Evolutionary conservation across 1,140 invertebrate species (phyloP).

Genomic region (Monochamus saltuarius): DNA sequence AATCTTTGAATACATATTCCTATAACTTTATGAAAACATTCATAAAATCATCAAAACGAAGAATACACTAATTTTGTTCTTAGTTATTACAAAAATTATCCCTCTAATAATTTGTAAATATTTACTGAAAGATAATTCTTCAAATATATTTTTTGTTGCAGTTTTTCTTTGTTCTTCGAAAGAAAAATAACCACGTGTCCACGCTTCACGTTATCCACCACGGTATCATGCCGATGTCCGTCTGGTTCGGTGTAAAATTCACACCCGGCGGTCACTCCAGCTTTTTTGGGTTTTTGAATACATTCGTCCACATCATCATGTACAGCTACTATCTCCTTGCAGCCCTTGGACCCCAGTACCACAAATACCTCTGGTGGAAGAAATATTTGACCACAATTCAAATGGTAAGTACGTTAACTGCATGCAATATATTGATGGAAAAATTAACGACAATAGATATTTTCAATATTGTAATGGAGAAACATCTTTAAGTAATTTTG

Average conservation of each 20-base stretch:
- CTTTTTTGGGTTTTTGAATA: conserved; percentile 84
- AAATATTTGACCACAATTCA: conserved; percentile 86
- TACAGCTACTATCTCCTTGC: conserved; percentile 88
- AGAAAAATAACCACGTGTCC: conserved; percentile 82
- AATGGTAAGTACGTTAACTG: conserved; percentile 61
- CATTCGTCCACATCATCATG: conserved; percentile 89
- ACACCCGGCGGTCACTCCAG: conserved; percentile 70
- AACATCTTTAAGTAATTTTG: too few relatives aligned
- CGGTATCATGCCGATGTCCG: conserved; percentile 87
- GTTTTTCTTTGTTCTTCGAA: conserved; percentile 82
- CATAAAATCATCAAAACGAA: too few relatives aligned
- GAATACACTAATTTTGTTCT: too few relatives aligned
- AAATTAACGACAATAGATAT: too few relatives aligned
- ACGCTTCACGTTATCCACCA: conserved; percentile 91
- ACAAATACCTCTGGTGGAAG: conserved; percentile 94
- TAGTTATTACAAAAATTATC: too few relatives aligned
- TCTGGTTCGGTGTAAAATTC: conserved; percentile 89
- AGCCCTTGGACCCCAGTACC: conserved; percentile 79
- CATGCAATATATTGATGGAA: conserved; percentile 1
- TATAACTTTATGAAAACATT: too few relatives aligned
- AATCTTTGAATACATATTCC: too few relatives aligned
- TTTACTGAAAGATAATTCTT: background rate
- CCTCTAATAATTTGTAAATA: too few relatives aligned
- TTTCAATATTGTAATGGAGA: too few relatives aligned
- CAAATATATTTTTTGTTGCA: conserved; percentile 47